Evolutionary conservation across 2,888 invertebrate genomes (phyloP).

Genomic region (Drosophila mimetica): DNA sequence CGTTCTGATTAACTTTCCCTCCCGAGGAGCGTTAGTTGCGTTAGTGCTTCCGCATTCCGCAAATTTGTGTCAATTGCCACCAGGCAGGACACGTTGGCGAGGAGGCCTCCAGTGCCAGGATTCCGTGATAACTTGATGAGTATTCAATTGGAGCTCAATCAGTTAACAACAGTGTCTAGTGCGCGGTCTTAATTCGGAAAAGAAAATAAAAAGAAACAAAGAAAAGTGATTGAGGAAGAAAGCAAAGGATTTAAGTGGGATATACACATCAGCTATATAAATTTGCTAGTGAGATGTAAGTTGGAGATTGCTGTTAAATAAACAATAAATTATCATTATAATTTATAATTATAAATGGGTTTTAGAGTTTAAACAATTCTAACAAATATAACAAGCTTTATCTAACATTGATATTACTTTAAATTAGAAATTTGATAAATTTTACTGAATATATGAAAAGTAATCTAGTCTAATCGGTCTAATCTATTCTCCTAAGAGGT

Average conservation of each 20-base stretch:
- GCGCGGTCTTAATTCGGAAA: conserved; percentile 38
- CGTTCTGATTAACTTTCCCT: conserved; percentile 41
- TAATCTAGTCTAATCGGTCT: too few species aligned
- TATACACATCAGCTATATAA: background rate
- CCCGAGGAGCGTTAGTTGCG: conserved; percentile 59
- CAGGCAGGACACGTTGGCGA: conserved; percentile 28
- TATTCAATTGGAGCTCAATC: conserved; percentile 75
- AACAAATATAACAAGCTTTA: too few species aligned
- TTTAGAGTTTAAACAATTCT: too few species aligned
- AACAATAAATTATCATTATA: too few species aligned
- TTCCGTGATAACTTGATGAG: conserved; percentile 65
- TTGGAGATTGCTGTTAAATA: conserved; percentile 3
- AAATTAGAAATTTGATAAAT: too few species aligned
- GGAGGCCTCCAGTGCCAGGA: conserved; percentile 26
- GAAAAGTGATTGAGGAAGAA: conserved; percentile 1
- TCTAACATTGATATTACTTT: too few species aligned
- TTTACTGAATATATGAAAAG: too few species aligned
- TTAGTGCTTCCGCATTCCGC: conserved; percentile 72
- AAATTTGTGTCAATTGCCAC: conserved; percentile 77
- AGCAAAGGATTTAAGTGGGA: conserved; percentile 10
- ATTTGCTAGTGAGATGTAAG: conserved; percentile 51
- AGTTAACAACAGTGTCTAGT: conserved; percentile 66
- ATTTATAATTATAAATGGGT: too few species aligned
- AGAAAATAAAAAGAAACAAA: conserved; percentile 4
- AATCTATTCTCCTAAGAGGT: too few species aligned